phyloP scores from a whole-genome alignment of 2,888 invertebrate genomes.

The Argyresthia albistria region DNA sequence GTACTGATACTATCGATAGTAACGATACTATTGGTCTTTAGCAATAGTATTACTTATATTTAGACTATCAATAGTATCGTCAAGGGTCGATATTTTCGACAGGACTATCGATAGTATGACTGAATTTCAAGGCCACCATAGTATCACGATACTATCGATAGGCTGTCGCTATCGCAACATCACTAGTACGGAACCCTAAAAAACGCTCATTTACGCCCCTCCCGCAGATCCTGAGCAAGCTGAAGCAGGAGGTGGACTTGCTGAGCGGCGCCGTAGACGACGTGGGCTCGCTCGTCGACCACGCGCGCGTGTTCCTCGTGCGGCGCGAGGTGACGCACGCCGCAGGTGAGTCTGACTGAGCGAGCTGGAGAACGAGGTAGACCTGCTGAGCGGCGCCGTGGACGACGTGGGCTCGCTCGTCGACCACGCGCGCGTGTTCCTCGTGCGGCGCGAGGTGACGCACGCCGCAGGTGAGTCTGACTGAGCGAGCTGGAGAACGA shows the following conservation, averaged over 20 bases:
- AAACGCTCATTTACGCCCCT: no score
- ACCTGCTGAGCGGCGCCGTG: constrained; percentile 74
- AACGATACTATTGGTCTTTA: no score
- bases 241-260: constrained; percentile 91
- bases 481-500: constrained; percentile 78
- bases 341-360: constrained; percentile 21
- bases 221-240: constrained; percentile 52
- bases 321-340: constrained; percentile 81
- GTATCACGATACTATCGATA: no score
- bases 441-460: constrained; percentile 85
- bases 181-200: no score
- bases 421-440: constrained; percentile 83
- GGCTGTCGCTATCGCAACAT: no score
- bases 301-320: constrained; percentile 84
- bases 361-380: constrained; percentile 85
- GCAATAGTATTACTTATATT: no score
- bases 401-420: constrained; percentile 76
- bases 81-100: no score
- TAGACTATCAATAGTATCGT: no score
- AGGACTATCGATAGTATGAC: no score
- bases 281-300: constrained; percentile 76
- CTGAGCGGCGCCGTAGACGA: constrained; percentile 75
- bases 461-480: constrained; percentile 33
- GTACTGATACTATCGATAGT: no score
- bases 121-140: no score